Evolutionary conservation across 2,888 invertebrate species (phyloP).

Genomic region (Dolichopus griseipennis): DNA sequence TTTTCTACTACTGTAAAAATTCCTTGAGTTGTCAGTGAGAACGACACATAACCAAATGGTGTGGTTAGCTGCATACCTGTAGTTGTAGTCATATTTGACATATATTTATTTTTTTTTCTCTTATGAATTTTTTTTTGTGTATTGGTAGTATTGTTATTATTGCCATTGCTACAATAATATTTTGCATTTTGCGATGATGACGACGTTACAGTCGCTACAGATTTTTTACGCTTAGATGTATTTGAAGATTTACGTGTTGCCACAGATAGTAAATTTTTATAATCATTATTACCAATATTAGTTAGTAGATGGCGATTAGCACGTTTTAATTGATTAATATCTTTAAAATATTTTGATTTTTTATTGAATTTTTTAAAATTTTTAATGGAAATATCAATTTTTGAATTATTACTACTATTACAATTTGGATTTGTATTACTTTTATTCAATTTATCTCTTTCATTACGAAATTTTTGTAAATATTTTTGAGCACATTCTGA

Average conservation of each 20-base stretch:
- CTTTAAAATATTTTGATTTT: conserved; percentile 10
- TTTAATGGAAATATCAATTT: conserved; percentile 15
- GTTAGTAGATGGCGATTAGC: conserved; percentile 41
- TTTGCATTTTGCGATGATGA: neutral
- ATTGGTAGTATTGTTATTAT: neutral
- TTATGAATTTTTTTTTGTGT: neutral
- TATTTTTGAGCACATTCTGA: conserved; percentile 12
- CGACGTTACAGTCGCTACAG: conserved; percentile 12
- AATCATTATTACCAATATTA: conserved; percentile 33
- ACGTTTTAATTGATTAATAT: conserved; percentile 38
- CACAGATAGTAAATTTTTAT: conserved; percentile 15
- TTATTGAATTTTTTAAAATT: conserved; percentile 8
- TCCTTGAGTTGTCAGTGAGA: neutral
- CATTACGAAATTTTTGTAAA: conserved; percentile 9
- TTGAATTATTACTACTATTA: conserved; percentile 9
- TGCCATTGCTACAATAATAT: neutral
- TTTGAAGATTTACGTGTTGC: conserved; percentile 16
- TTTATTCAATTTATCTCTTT: conserved; percentile 15
- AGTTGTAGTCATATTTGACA: conserved; percentile 17
- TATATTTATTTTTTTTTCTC: neutral
- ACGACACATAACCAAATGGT: conserved; percentile 13
- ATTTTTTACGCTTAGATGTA: conserved; percentile 13
- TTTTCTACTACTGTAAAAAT: conserved; percentile 2
- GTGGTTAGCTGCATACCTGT: conserved; percentile 16
- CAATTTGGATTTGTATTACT: conserved; percentile 13